phyloP scores from a whole-genome alignment of 2,113 vertebrate genomes.

The Poeciliopsis retropinna region DNA sequence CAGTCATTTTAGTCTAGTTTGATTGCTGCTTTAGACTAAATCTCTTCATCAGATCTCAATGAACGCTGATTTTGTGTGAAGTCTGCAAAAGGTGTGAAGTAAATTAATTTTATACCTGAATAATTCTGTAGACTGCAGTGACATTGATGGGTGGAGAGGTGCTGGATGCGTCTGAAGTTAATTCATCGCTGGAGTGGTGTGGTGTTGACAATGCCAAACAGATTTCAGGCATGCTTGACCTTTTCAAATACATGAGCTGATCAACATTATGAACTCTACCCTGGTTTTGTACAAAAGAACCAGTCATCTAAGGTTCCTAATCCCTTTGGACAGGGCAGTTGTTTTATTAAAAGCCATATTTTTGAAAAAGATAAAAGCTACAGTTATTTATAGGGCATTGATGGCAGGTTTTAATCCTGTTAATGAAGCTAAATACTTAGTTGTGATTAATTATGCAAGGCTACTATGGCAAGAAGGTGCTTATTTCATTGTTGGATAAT shows the following conservation, averaged over 20 bases:
- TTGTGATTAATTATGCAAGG: constrained; percentile 24
- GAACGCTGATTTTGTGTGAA: constrained; percentile 57
- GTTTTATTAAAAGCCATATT: constrained; percentile 24
- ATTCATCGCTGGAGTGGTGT: constrained; percentile 15
- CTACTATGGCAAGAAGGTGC: constrained; percentile 23
- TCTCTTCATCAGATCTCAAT: constrained; percentile 44
- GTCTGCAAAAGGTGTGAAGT: constrained; percentile 65
- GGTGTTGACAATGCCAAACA: constrained; percentile 6
- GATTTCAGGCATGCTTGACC: constrained; percentile 18
- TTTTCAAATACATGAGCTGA: constrained; percentile 30
- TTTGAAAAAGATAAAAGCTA: constrained; percentile 25
- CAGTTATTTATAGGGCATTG: constrained; percentile 29
- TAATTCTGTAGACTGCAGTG: constrained; percentile 47
- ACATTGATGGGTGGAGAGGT: constrained; percentile 41
- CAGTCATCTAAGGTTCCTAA: constrained; percentile 19
- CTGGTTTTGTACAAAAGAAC: constrained; percentile 33
- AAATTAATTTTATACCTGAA: constrained; percentile 66
- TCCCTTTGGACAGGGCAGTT: constrained; percentile 8
- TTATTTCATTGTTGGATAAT: constrained; percentile 13
- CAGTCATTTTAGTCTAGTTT: constrained; percentile 48
- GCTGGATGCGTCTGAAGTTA: constrained; percentile 26
- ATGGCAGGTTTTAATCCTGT: constrained; percentile 17
- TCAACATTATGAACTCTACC: neutral
- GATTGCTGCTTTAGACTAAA: constrained; percentile 46
- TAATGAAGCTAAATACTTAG: constrained; percentile 29